Evolutionary conservation across 2,888 invertebrate genomes (phyloP), one percentile per base, ranked within the genome.

Genomic region (Parthenolecanium corni): DNA sequence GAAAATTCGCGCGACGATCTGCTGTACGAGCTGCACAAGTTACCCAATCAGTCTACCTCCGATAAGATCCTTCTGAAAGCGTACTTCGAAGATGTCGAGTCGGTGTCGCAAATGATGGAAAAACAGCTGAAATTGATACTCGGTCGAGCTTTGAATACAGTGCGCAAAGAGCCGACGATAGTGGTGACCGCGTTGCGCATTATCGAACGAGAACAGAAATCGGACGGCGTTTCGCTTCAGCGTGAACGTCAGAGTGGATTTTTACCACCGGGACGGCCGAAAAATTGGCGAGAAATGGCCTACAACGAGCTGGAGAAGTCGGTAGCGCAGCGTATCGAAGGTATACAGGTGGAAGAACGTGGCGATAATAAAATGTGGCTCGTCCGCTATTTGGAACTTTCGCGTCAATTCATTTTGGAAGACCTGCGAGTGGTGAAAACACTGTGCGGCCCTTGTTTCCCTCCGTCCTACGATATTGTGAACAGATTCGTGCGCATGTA

Each of bases 1-100:
- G 97, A 98, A 74, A 91, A 90, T 72, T 96, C 97, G 0, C 79
- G 97, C 67, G 96, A 98, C 76, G 97, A 97, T 74, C 76, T 98
- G 25, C 75, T 98, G 21, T 91, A 89, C 73, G 97, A 97, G 72
- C 77, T 97, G 31, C 93, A 95, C 73, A 89, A 94, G 72, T 78
- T 95, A 68, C 90, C 94, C 0, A 90, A 91, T 72, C 91, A 94
- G 71, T 86, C 88, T 0, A 82, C 85, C 0, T 88, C 89, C 68
- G 94, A 94, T 72, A 91, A 88, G 72, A 86, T 89, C 57, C 89
- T 95, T 78, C 76, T 98, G 2, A 91, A 93, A 73, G 89, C 92
- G 14, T 97, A 97, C 74, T 98, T 98, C 76, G 87, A 89, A 68
- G 94, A 96, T 73, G 95, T 98, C 0, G 89, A 93, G 74, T 83